phyloP scores from a whole-genome alignment of 2,888 invertebrate species.

The Meteorus cinctellus region DNA sequence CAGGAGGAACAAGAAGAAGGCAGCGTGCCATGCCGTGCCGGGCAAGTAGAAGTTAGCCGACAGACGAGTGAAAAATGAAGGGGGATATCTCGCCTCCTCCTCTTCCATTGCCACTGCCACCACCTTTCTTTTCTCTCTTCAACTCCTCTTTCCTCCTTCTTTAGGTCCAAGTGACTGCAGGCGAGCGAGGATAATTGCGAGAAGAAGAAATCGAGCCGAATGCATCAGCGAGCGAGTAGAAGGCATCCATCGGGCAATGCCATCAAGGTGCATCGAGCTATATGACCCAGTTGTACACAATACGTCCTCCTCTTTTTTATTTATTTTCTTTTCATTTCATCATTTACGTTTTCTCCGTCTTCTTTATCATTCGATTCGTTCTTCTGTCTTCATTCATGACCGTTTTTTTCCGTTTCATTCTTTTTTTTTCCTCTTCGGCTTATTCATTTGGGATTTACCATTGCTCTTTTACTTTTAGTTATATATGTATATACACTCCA shows the following conservation, averaged over 20 bases:
- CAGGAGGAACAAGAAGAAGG: slow-evolving; percentile 30
- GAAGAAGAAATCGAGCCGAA: slow-evolving; percentile 46
- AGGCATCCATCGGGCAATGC: slow-evolving; percentile 41
- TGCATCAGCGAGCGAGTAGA: slow-evolving; percentile 40
- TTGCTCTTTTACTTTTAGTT: background rate
- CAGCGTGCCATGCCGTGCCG: slow-evolving; percentile 44
- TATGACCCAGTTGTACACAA: slow-evolving; percentile 44
- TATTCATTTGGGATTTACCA: background rate
- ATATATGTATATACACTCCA: background rate
- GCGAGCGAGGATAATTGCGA: slow-evolving; percentile 44
- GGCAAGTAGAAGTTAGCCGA: slow-evolving; percentile 40
- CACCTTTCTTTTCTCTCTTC: background rate
- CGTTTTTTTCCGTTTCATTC: background rate
- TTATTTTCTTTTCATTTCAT: background rate
- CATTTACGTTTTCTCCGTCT: slow-evolving; percentile 5
- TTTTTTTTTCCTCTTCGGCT: background rate
- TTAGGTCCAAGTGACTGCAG: slow-evolving; percentile 39
- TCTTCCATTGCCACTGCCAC: background rate
- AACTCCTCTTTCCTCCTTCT: slow-evolving; percentile 9
- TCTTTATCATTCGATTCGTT: slow-evolving; percentile 2
- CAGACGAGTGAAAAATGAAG: slow-evolving; percentile 44
- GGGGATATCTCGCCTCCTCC: slow-evolving; percentile 28
- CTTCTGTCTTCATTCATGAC: background rate
- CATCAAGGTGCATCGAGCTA: slow-evolving; percentile 46
- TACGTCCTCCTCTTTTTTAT: slow-evolving; percentile 15